Evolutionary conservation across 2,797 vertebrate species (phyloP).

Genomic region (Leptatherina wallacei): DNA sequence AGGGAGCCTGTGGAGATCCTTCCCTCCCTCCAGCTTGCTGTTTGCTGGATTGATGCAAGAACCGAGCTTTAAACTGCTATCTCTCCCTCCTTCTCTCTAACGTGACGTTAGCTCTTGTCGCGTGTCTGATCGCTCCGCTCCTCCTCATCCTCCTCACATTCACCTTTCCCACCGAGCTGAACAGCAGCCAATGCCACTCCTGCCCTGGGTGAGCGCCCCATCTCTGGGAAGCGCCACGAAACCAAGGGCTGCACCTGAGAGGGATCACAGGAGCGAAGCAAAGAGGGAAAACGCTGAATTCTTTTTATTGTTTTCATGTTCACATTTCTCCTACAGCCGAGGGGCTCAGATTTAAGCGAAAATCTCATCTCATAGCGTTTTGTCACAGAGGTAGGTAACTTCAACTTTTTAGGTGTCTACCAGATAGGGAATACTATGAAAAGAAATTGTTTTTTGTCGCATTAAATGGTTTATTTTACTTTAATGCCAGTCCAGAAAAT

Average conservation of each 20-base stretch:
- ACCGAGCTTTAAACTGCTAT: not conserved
- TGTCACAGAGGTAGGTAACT: slow-evolving; percentile 66
- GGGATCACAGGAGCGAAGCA: slow-evolving; percentile 12
- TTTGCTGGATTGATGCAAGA: not conserved
- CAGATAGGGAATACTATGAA: not conserved
- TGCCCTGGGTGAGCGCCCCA: slow-evolving; percentile 66
- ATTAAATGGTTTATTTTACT: not conserved
- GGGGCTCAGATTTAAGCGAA: slow-evolving; percentile 18
- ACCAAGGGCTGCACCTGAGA: slow-evolving; percentile 71
- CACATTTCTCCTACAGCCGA: not conserved
- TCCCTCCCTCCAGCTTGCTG: not conserved
- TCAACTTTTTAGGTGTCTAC: not conserved
- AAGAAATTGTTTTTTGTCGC: not conserved
- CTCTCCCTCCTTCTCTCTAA: slow-evolving; percentile 12
- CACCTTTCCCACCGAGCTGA: slow-evolving; percentile 50
- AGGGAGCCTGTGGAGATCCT: no score
- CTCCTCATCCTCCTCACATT: slow-evolving; percentile 38
- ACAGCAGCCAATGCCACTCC: slow-evolving; percentile 64
- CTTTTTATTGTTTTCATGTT: not conserved
- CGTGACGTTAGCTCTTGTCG: slow-evolving; percentile 75
- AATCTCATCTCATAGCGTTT: slow-evolving; percentile 38
- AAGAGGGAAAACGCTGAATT: not conserved
- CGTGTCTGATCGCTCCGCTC: slow-evolving; percentile 47
- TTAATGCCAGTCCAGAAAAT: not conserved
- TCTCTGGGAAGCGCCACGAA: slow-evolving; percentile 67